phyloP scores from a whole-genome alignment of 1,140 invertebrate species.

The Zophobas atratus region DNA sequence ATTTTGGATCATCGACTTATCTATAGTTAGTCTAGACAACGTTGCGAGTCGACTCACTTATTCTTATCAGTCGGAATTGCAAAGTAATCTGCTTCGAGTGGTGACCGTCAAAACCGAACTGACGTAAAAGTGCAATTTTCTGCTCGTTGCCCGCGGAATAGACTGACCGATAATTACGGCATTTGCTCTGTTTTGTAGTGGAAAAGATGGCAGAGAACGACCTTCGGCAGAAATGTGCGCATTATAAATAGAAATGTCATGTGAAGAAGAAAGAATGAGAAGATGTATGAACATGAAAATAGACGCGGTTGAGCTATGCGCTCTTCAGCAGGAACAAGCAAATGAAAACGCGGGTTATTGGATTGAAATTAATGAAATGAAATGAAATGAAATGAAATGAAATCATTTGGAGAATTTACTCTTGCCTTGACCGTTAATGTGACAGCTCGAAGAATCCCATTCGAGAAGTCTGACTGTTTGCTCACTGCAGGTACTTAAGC shows the following conservation, averaged over 20 bases:
- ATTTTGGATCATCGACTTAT: conserved; percentile 30
- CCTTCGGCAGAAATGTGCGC: neutral
- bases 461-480: conserved; percentile 29
- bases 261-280: no score
- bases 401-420: no score
- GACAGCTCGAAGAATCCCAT: neutral
- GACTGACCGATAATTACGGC: neutral
- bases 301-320: no score
- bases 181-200: neutral
- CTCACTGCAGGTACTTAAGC: conserved; percentile 32
- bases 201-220: neutral
- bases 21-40: conserved; percentile 24
- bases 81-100: conserved; percentile 15
- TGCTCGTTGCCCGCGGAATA: neutral
- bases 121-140: conserved; percentile 14
- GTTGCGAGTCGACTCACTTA: conserved; percentile 11
- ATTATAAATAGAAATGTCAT: no score
- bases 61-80: conserved; percentile 23
- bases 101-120: conserved; percentile 7
- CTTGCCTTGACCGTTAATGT: no score
- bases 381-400: no score
- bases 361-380: no score
- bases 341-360: no score
- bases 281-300: no score
- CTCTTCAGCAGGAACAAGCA: no score